Base-by-base conservation (phyloP, 2,888 invertebrate species). In the Tenthredo notha region DNA sequence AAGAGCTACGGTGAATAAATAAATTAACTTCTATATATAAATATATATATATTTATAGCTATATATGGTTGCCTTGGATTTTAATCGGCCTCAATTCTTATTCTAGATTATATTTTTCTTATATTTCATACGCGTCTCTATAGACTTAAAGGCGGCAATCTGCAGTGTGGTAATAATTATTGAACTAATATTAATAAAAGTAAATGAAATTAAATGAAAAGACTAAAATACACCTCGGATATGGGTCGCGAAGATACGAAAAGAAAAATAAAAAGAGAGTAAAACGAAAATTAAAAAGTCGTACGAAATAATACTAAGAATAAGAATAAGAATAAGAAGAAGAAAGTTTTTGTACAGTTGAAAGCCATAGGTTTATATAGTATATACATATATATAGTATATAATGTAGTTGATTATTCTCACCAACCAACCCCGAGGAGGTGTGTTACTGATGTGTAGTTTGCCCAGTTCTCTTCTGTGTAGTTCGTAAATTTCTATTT, bases 401-500 rank as follows among this genome's bases (percentile, higher is more conserved):
- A 33, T 33, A 2, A 4, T n/a, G n/a, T 54, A 61, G 61, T 61
- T 25, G 61, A 61, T 61, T 61, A 61, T 61, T 61, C 61, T 61
- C 12, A 12, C 61, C 25, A 25, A 61, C 10, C 61, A 61, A 61
- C 67, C 67, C 67, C 6, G 33, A 67, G 67, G 67, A 67, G 67
- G 67, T 67, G 33, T 67, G 67, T 67, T 67, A 18, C 67, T 33
- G 67, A 18, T 67, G 67, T 25, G 18, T 18, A 10, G 25, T 25
- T 25, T 61, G 61, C 12, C 21, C 25, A 61, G 25, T 25, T 61
- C 2, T 61, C 21, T 25, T 25, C 29, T 67, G 33, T 67, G 33
- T 18, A 67, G 67, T 67, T 67, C 3, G 67, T 61, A 67, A 67
- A 67, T 67, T 67, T 67, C 67, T 67, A 67, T 67, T 67, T 33